A percentile compares a stretch with the other conserved stretches of the same genome.
phyloP scores from a whole-genome alignment of 2,797 vertebrate genomes.

The Malurus splendens region DNA sequence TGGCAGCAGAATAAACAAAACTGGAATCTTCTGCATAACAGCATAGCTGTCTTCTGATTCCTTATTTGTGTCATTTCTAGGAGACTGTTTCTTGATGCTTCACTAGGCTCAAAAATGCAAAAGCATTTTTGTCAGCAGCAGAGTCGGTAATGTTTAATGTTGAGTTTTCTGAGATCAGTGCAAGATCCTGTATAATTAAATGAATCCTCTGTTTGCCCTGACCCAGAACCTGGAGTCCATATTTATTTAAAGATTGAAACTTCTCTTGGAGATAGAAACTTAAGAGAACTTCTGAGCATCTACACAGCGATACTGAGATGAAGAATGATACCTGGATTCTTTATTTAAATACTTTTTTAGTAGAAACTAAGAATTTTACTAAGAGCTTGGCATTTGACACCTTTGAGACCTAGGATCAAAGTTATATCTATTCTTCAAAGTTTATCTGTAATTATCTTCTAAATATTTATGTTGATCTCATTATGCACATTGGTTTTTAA shows the following conservation, averaged over 20 bases:
- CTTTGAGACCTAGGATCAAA: not conserved
- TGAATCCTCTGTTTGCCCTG: fast-evolving
- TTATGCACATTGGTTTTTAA: not conserved
- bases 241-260: not conserved
- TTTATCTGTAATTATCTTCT: not conserved
- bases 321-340: not conserved
- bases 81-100: not conserved
- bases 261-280: not conserved
- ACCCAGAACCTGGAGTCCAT: not conserved
- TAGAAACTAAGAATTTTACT: not conserved
- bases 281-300: not conserved
- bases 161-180: not conserved
- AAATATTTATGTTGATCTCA: not conserved
- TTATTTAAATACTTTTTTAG: not conserved
- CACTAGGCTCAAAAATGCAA: not conserved
- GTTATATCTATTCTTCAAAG: not conserved
- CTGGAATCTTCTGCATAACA: not conserved
- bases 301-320: not conserved
- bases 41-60: not conserved
- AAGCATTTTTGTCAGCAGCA: not conserved
- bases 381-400: not conserved
- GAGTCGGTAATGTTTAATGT: not conserved
- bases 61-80: not conserved
- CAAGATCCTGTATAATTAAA: not conserved
- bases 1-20: not conserved